Evolutionary conservation across 2,113 vertebrate species (phyloP).

Genomic region (Zootoca vivipara): DNA sequence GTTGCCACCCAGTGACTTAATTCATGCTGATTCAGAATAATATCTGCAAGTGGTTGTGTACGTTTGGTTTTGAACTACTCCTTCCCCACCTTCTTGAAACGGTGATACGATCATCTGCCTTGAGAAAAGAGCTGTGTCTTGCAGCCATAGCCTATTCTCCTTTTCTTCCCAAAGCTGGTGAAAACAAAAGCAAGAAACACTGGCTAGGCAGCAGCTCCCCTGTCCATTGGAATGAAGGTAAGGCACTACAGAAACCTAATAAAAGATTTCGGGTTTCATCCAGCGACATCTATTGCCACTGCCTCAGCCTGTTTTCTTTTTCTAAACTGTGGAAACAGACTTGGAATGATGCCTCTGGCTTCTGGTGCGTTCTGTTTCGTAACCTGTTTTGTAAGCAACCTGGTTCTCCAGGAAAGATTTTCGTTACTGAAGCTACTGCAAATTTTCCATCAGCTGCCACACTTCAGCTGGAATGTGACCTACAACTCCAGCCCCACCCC

Average conservation of each 20-base stretch:
- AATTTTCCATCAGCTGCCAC: neutral
- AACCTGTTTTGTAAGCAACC: neutral
- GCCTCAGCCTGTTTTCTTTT: neutral
- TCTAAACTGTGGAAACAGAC: neutral
- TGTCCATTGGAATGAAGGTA: no score
- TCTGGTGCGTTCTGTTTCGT: neutral
- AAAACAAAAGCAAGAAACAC: neutral
- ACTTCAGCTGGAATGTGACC: neutral
- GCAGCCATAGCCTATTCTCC: neutral
- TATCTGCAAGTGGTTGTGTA: neutral
- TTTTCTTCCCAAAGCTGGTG: neutral
- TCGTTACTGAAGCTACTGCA: neutral
- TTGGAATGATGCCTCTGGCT: neutral
- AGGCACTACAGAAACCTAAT: neutral
- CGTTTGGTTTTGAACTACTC: neutral
- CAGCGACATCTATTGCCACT: neutral
- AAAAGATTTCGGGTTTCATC: neutral
- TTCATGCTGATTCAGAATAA: neutral
- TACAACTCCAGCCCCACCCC: neutral
- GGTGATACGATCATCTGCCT: neutral
- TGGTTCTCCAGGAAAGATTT: neutral
- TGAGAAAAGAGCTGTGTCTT: neutral
- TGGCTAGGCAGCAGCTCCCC: neutral
- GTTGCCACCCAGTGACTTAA: neutral
- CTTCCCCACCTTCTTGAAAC: neutral